Evolutionary conservation across 2,113 vertebrate genomes (phyloP), one percentile per base, ranked within the genome.

Genomic region (Gobiocypris rarus): DNA sequence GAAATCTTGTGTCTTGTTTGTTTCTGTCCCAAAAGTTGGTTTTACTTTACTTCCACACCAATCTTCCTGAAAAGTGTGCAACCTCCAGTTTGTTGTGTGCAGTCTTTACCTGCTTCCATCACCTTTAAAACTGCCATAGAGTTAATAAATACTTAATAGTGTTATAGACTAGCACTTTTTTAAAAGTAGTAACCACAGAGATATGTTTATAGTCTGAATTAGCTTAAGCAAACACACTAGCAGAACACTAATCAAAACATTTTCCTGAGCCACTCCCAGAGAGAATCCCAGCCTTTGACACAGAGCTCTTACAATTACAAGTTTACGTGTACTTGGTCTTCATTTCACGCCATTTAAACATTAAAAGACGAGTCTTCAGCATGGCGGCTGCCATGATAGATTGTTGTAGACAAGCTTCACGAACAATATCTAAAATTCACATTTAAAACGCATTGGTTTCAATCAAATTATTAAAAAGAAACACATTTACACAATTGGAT

Each of bases 1-100:
- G 34, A 34, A 34, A 34, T 34, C 34, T 34, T 34, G 34, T 38
- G 38, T 38, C 38, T 38, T 38, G 38, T 38, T 38, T 38, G 38
- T 38, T 38, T 38, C 38, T 38, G 5, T 38, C 38, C 5, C 38
- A 38, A 38, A 94, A 94, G 92, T 94, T 92, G 43, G 88, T 87
- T 86, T 84, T 75, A 24, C 59, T 26, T 83, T 38, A 82, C 80
- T 58, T 90, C 82, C 82, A 86, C 50, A 34, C 15, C 28, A 56
- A 5, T 54, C 22, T 75, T 75, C 48, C 26, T 54, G 28, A 75
- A 19, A 75, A 28, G 43, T 75, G 71, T 75, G 48, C 45, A 75
- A 45, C 28, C 31, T 56, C 48, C 52, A 28, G 2, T 38, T 56
- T 58, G 28, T 15, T 76, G 15, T 76, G 24, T 75, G 48, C 56